Base-by-base conservation (phyloP, 1,140 invertebrate species). In the Daktulosphaira vitifoliae region DNA sequence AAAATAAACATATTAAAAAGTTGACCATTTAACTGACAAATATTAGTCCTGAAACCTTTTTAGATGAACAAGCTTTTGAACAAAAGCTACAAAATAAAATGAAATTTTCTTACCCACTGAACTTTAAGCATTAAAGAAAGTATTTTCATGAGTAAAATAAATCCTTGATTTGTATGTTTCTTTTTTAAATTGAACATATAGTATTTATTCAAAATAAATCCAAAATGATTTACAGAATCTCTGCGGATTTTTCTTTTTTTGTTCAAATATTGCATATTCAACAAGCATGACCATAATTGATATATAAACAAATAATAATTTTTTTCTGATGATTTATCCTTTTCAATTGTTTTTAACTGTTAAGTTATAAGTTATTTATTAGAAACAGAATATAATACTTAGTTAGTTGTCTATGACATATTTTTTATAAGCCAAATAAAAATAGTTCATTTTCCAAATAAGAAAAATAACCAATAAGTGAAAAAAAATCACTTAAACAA, bases 141-240 rank as follows among this genome's bases (percentile, higher is more conserved):
- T 29, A 59, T 8, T 44, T 59, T 46, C 26, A 59, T 23, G 18
- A 59, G 26, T 2, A 59, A 44, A 11, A 26, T 59, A 3, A 59
- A 59, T 13, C 39, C 54, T 46, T 26, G 22, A 15, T 29, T 23
- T 18, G 54, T 46, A 25, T 16, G n/a, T 6, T 25, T 20, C 0
- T 20, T 26, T 15, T 59, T 44, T 42, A 7, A 4, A 20, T 39
- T n/a, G 42, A 59, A 59, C 3, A 44, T 26, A 15, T 13, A 29
- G 18, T 20, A 26, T 18, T 15, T 46, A 29, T 44, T 42, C 22
- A 59, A 46, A 44, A 26, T 13, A 46, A 59, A 59, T 25, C 38
- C 39, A 29, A 29, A 46, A 59, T 59, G 22, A 29, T 59, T 44
- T 15, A 44, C 20, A 15, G 5, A 1, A 29, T 42, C 23, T 44